Conservation (phyloP, 2,797 vertebrate species). For the Anomalospiza imberbis region DNA sequence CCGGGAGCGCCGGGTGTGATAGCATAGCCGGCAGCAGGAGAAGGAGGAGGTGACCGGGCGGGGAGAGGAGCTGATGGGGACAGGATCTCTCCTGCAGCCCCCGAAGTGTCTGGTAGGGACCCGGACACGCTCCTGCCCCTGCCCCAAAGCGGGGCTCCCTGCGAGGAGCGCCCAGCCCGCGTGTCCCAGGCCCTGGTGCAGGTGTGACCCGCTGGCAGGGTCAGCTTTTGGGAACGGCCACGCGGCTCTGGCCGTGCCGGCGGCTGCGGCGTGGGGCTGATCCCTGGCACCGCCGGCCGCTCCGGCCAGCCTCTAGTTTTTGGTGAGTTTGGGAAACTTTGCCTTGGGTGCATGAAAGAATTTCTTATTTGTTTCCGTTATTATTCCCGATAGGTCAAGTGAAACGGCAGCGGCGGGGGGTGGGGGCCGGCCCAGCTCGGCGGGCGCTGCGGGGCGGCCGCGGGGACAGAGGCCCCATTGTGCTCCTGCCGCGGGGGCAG, state of each 20-base stretch:
- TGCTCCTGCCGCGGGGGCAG: conserved; percentile 12
- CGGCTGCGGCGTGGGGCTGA: neutral
- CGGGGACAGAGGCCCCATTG: conserved; percentile 61
- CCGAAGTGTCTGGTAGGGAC: neutral
- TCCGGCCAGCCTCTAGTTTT: neutral
- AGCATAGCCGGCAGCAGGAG: neutral
- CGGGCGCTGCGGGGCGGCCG: neutral
- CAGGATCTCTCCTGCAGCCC: neutral
- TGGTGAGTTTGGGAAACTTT: conserved; percentile 29
- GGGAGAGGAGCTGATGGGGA: neutral
- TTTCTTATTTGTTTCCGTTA: conserved; percentile 42
- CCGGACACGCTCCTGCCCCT: neutral
- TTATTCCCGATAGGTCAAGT: conserved; percentile 68
- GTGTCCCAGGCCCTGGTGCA: neutral
- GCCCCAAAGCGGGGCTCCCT: neutral
- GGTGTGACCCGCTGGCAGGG: neutral
- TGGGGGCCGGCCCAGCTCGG: neutral
- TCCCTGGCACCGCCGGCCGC: neutral
- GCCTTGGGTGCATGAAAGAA: neutral
- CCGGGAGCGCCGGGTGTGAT: neutral
- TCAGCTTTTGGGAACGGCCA: neutral
- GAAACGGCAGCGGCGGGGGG: conserved; percentile 37
- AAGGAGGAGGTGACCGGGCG: neutral
- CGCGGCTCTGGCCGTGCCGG: neutral
- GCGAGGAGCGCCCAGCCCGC: neutral